phyloP scores from a whole-genome alignment of 2,797 vertebrate species.

The Garrulus glandarius region DNA sequence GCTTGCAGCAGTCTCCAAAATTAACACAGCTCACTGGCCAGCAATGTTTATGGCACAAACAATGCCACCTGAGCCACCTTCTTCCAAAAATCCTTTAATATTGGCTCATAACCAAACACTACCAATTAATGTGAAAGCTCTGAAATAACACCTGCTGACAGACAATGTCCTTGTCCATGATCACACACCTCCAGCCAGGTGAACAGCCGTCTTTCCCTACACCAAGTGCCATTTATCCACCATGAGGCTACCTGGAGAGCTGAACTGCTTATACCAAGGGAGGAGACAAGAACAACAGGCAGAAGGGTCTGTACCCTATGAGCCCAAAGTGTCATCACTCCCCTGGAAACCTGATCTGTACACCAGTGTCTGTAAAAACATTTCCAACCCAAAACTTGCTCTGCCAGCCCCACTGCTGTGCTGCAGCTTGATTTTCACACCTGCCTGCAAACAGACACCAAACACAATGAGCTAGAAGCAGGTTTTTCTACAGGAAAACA shows the following conservation, averaged over 20 bases:
- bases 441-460: not conserved
- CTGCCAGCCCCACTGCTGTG: not conserved
- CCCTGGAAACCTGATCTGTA: not conserved
- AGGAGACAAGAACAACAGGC: not conserved
- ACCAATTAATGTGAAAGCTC: not conserved
- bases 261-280: not conserved
- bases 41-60: not conserved
- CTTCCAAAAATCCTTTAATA: constrained; percentile 7
- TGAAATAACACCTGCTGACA: not conserved
- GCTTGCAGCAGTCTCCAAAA: constrained; percentile 46
- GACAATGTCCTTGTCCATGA: not conserved
- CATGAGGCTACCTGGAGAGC: not conserved
- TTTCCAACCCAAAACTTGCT: not conserved
- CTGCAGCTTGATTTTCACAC: not conserved
- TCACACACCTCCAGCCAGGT: not conserved
- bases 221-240: not conserved
- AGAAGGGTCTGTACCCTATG: constrained; percentile 14
- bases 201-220: not conserved
- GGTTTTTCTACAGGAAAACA: constrained; percentile 21
- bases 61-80: not conserved
- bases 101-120: not conserved
- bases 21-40: not conserved
- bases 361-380: not conserved
- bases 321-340: not conserved
- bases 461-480: not conserved